These are phyloP conservation scores for Linurgus olivaceus DNA, from an alignment of 2,797 vertebrate genomes.

Conservation along the genomic window DNA sequence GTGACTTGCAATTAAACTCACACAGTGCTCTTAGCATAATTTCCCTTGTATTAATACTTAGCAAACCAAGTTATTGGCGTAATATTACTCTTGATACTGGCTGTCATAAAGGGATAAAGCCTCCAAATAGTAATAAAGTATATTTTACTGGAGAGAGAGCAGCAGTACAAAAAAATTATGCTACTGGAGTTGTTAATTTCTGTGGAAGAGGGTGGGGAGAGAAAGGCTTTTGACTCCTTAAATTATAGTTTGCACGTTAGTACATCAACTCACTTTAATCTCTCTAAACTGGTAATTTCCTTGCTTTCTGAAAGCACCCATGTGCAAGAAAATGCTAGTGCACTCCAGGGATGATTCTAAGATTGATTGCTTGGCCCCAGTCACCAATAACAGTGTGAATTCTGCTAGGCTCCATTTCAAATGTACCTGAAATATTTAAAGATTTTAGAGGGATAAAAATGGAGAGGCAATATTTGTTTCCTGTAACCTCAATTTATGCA, in stretches of 20 bases:
- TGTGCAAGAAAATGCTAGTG: conserved; percentile 59
- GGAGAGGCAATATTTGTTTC: neutral
- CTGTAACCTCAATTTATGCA: neutral
- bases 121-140: conserved; percentile 64
- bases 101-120: conserved; percentile 65
- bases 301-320: conserved; percentile 61
- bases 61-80: conserved; percentile 70
- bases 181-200: conserved; percentile 58
- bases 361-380: conserved; percentile 49
- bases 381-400: neutral
- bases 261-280: conserved; percentile 51
- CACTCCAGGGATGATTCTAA: conserved; percentile 62
- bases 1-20: conserved; percentile 73
- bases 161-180: conserved; percentile 48
- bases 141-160: conserved; percentile 69
- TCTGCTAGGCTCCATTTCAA: conserved; percentile 6
- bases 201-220: neutral
- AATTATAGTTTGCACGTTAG: conserved; percentile 57
- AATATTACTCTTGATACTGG: conserved; percentile 70
- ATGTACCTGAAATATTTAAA: neutral
- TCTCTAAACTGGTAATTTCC: conserved; percentile 67
- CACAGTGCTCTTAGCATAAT: conserved; percentile 68
- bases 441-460: neutral
- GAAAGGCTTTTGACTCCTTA: conserved; percentile 52
- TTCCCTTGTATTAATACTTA: conserved; percentile 72